Evolutionary conservation across 2,888 invertebrate genomes (phyloP).

Genomic region (Caenorhabditis wallacei): DNA sequence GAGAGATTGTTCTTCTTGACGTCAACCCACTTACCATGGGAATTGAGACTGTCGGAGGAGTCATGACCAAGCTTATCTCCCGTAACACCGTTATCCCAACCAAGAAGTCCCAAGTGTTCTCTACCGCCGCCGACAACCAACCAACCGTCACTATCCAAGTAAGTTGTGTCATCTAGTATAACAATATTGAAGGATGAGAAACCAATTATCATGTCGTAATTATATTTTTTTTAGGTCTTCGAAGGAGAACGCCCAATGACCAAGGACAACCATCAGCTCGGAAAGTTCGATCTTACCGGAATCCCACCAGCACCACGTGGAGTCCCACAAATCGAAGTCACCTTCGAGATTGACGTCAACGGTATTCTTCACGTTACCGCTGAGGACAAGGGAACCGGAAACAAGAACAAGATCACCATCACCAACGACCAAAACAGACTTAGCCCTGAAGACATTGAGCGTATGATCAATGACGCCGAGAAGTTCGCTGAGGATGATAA

Average conservation of each 20-base stretch:
- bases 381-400: conserved; percentile 99
- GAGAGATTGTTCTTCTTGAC: conserved; percentile 95
- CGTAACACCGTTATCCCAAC: conserved; percentile 99
- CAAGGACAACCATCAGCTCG: conserved; percentile 98
- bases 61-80: conserved; percentile 98
- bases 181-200: conserved; percentile 8
- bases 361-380: conserved; percentile 89
- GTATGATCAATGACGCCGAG: conserved; percentile 99
- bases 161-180: conserved; percentile 1
- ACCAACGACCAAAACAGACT: conserved; percentile 92
- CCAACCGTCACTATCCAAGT: conserved; percentile 97
- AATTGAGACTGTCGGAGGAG: conserved; percentile 99
- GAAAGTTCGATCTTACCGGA: conserved; percentile 91
- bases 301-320: conserved; percentile 85
- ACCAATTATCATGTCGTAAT: conserved; percentile 73
- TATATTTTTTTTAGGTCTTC: conserved; percentile 87
- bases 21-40: conserved; percentile 99
- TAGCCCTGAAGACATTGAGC: conserved; percentile 97
- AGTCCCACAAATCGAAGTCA: conserved; percentile 84
- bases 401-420: conserved; percentile 98
- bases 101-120: conserved; percentile 99
- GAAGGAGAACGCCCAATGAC: conserved; percentile 99
- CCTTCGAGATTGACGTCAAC: conserved; percentile 86
- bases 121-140: conserved; percentile 98
- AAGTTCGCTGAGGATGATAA: conserved; percentile 99